Conservation (phyloP, 2,888 invertebrate species). For the Cartodere bifasciata region DNA sequence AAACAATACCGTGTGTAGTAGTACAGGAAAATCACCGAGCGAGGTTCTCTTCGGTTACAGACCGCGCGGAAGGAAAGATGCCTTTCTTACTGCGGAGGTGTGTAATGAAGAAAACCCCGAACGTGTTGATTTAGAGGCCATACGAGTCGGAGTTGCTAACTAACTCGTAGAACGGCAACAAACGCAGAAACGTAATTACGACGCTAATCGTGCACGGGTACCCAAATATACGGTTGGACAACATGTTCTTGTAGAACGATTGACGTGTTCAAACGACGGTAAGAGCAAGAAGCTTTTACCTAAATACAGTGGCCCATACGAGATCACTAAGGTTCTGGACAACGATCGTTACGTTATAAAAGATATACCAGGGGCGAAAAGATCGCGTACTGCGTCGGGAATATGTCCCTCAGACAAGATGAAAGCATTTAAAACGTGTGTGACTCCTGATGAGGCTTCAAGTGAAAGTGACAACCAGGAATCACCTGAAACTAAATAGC, state of each 20-base stretch:
- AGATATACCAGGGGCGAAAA: background rate
- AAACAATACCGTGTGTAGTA: slow-evolving; percentile 15
- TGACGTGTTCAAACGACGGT: background rate
- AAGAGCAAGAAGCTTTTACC: slow-evolving; percentile 1
- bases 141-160: background rate
- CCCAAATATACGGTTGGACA: background rate
- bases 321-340: background rate
- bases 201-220: background rate
- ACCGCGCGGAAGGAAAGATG: slow-evolving; percentile 15
- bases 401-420: no score
- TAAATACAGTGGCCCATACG: background rate
- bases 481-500: no score
- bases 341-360: background rate
- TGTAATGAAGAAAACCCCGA: background rate
- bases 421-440: no score
- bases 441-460: no score
- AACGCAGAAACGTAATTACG: background rate
- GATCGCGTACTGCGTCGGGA: no score
- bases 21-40: slow-evolving; percentile 15
- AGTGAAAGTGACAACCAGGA: no score
- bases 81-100: slow-evolving; percentile 9
- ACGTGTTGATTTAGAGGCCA: background rate
- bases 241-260: background rate
- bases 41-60: slow-evolving; percentile 18
- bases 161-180: background rate